Base-by-base conservation (phyloP, 2,888 invertebrate genomes). In the Oligia fasciuncula region DNA sequence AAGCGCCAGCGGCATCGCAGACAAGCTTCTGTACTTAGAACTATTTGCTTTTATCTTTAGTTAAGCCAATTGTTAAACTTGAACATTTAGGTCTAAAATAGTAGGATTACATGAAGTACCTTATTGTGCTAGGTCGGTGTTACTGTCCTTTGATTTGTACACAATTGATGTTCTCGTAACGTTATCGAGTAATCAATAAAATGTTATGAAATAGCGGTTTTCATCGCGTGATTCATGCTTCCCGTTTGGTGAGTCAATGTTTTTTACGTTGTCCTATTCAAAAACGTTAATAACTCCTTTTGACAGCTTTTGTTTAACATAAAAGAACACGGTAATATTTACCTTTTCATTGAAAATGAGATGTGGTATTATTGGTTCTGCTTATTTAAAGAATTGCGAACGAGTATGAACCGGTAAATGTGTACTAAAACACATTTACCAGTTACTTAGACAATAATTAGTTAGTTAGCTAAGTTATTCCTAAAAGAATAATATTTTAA, bases 161-260 rank as follows among this genome's bases (percentile, higher is more conserved):
- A 93, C 91, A 93, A 93, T 94, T 91, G 91, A 88, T 85, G 85
- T 88, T 89, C 87, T 89, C 85, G 87, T 91, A 92, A 91, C 90
- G 90, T 93, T 93, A 94, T 94, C 92, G 88, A 85, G 81, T 92
- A 94, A 93, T 95, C 93, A 89, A 91, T 91, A 88, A 91, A 94
- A 94, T 90, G 91, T 94, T 94, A 94, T 91, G 91, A 92, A 89
- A 87, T 94, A 95, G 93, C 94, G 93, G 95, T 94, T 87, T n/a
- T 89, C 89, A 88, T 85, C 84, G 88, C 82, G 87, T 95, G 95
- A 95, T 92, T 95, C 96, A 95, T 91, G 77, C 87, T 86, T 84
- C 85, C 82, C 66, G 60, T 83, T 84, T 46, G 83, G 79, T 95
- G 95, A 95, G 89, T 95, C 95, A 95, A 87, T 90, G 84, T 89